A percentile compares a stretch with the other conserved stretches of the same genome.
These are phyloP conservation scores for Leucopternis melanops DNA, from an alignment of 2,113 vertebrate species.

Conservation along the genomic window DNA sequence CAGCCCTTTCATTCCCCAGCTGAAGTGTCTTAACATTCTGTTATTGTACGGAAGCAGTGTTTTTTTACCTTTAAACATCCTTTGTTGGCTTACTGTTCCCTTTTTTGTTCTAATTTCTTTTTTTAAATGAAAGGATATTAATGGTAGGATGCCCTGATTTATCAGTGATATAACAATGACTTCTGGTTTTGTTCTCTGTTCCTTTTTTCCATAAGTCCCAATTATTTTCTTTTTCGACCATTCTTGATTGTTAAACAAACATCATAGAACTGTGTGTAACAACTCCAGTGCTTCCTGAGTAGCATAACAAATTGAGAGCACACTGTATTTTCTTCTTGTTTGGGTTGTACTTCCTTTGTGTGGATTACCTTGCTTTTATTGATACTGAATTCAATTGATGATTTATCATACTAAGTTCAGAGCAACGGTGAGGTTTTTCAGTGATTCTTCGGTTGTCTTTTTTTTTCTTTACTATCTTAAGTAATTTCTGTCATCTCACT, in stretches of 20 bases:
- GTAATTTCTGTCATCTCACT: neutral
- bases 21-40: neutral
- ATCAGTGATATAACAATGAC: neutral
- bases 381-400: neutral
- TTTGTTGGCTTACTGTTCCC: neutral
- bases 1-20: neutral
- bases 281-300: neutral
- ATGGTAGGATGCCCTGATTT: neutral
- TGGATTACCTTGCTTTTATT: neutral
- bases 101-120: neutral
- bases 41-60: neutral
- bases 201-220: neutral
- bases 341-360: neutral
- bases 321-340: neutral
- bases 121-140: neutral
- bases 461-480: neutral
- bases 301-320: neutral
- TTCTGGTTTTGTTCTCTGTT: neutral
- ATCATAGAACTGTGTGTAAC: neutral
- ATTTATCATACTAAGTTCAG: neutral
- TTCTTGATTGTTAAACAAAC: neutral
- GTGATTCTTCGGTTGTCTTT: neutral
- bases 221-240: neutral
- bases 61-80: neutral
- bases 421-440: neutral